Conservation (phyloP, 2,113 vertebrate species). For the Eubucco bourcierii region DNA sequence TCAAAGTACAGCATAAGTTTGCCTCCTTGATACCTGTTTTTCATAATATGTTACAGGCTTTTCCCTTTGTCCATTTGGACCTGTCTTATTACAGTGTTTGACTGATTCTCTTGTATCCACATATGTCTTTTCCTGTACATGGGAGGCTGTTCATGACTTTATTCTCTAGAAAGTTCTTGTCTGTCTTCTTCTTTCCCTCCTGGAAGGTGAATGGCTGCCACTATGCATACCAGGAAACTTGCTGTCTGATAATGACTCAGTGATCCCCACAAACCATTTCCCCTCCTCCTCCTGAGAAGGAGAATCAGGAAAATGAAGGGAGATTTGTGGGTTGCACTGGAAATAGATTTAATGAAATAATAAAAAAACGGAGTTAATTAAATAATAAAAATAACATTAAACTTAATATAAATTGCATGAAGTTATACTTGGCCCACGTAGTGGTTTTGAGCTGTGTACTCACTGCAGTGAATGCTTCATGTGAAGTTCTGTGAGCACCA, state of each 20-base stretch:
- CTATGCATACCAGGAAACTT: neutral
- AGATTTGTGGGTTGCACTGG: too few relatives aligned
- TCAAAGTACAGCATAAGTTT: neutral
- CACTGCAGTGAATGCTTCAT: neutral
- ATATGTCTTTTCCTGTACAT: neutral
- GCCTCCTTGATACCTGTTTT: neutral
- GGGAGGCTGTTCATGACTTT: neutral
- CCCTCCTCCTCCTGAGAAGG: too few relatives aligned
- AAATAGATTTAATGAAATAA: too few relatives aligned
- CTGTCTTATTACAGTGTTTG: neutral
- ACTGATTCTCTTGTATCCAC: neutral
- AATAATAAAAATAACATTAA: neutral
- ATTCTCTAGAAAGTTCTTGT: neutral
- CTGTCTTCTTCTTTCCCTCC: neutral
- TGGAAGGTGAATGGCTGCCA: neutral
- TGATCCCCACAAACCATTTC: too few relatives aligned
- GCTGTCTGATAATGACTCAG: neutral
- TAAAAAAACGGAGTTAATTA: neutral
- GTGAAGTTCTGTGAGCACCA: neutral
- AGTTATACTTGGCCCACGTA: neutral
- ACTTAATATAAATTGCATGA: neutral
- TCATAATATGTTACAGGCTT: neutral
- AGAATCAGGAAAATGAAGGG: too few relatives aligned
- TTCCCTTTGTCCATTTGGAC: neutral
- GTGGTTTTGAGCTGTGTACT: neutral